Conservation (phyloP, 2,113 vertebrate species). For the Thamnaconus septentrionalis region DNA sequence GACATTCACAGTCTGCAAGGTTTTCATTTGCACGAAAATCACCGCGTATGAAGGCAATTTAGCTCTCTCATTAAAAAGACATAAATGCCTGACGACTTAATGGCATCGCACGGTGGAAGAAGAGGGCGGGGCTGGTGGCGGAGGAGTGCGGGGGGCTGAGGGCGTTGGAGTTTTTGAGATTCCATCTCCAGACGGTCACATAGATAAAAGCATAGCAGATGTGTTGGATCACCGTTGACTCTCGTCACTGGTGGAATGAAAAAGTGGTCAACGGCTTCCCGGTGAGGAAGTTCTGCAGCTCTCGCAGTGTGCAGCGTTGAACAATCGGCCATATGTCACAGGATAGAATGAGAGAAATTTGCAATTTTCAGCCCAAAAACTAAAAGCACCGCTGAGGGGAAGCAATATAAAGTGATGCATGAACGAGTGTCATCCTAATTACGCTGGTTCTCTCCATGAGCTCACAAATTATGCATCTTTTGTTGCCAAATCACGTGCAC, state of each 20-base stretch:
- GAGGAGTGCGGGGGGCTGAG: background rate
- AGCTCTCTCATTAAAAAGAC: constrained; percentile 77
- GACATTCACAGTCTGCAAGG: constrained; percentile 66
- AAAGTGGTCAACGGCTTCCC: constrained; percentile 9
- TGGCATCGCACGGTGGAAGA: constrained; percentile 61
- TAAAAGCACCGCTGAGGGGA: too few relatives aligned
- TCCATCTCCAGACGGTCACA: constrained; percentile 60
- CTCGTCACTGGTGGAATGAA: constrained; percentile 25
- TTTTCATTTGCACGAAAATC: constrained; percentile 73
- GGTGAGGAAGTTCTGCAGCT: constrained; percentile 14
- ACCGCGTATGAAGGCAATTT: constrained; percentile 72
- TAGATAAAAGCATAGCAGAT: constrained; percentile 20
- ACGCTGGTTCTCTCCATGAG: too few relatives aligned
- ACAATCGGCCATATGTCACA: too few relatives aligned
- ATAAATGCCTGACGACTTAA: constrained; percentile 72
- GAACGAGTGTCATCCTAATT: too few relatives aligned
- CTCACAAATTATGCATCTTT: too few relatives aligned
- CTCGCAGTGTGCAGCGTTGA: background rate
- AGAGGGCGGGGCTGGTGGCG: background rate
- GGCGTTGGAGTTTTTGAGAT: constrained; percentile 63
- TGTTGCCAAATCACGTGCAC: too few relatives aligned
- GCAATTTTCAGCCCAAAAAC: too few relatives aligned
- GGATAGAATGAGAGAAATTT: too few relatives aligned
- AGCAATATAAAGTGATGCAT: too few relatives aligned
- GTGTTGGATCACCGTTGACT: constrained; percentile 8